A percentile compares a stretch with the other conserved stretches of the same genome.
These are phyloP conservation scores for Alloplasta piceator DNA, from an alignment of 2,888 invertebrate species.

Conservation along the genomic window DNA sequence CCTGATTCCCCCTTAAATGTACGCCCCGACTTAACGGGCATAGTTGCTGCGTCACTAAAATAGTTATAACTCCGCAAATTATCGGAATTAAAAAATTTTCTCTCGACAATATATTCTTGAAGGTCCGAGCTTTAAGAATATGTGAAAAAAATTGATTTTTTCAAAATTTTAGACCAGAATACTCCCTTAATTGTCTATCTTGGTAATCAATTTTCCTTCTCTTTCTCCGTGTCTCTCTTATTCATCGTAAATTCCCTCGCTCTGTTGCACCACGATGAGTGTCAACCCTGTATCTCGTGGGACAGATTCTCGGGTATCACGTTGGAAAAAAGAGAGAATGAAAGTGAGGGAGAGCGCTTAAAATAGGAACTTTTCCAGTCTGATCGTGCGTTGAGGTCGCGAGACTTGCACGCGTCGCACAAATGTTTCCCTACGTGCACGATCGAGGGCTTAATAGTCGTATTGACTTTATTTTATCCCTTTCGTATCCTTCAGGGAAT, in stretches of 20 bases:
- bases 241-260: constrained; percentile 48
- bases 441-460: constrained; percentile 7
- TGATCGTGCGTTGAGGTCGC: constrained; percentile 47
- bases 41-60: too few species aligned
- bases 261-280: constrained; percentile 58
- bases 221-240: constrained; percentile 6
- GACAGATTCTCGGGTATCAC: constrained; percentile 54
- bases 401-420: constrained; percentile 14
- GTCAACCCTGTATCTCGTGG: constrained; percentile 52
- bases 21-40: too few species aligned
- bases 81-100: too few species aligned
- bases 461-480: constrained; percentile 1
- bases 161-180: too few species aligned
- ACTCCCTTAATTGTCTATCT: not conserved
- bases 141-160: too few species aligned
- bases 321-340: constrained; percentile 16
- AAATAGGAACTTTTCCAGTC: constrained; percentile 64
- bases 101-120: too few species aligned
- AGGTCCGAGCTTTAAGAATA: too few species aligned
- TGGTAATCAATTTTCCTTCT: not conserved
- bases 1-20: too few species aligned
- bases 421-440: not conserved
- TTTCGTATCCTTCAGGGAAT: not conserved
- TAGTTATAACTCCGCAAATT: too few species aligned
- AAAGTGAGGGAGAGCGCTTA: constrained; percentile 47